Evolutionary conservation across 2,797 vertebrate species (phyloP), one percentile per base, ranked within the genome.

Genomic region (Aulostomus chinensis): DNA sequence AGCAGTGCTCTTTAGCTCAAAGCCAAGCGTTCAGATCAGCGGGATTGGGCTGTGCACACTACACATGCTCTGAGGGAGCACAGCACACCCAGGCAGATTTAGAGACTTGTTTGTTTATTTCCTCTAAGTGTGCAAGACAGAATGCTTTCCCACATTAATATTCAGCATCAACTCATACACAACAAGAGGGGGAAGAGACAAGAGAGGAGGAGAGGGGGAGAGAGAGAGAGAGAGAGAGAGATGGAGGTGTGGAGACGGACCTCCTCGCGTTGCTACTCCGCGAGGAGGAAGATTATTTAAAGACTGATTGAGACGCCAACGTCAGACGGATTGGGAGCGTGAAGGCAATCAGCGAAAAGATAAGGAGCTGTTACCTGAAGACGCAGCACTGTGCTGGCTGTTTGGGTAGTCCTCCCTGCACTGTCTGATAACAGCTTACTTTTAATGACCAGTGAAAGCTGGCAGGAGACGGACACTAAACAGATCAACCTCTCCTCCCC

Each of bases 291-390:
- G 88, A 91, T 92, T 92, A 92, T 91, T 91, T 91, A 91, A 91
- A 93, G 90, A 89, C 86, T 91, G 90, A 91, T 90, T 91, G 90
- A 92, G 91, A 92, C 40, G 86, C 87, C 89, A 90, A 85, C 80
- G 84, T 91, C 90, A 91, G 85, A 86, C 76, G 86, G 86, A 91
- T 90, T 87, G 89, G 84, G 85, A 89, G 84, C 69, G 73, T 76
- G 71, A 88, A 91, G 85, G 89, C 88, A 90, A 90, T 92, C 89
- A 90, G 88, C 46, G 76, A 79, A 69, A 86, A 88, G 89, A 90
- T 91, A 90, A 90, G 87, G 87, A 86, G 84, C 88, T 83, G 86
- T 89, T 90, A 89, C 90, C 90, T 90, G 88, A 88, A 88, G 86
- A 88, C 69, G 81, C 80, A 80, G 85, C 83, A 69, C 73, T 79